Conservation (phyloP, 2,888 invertebrate genomes). For the Drosophila setosimentum region DNA sequence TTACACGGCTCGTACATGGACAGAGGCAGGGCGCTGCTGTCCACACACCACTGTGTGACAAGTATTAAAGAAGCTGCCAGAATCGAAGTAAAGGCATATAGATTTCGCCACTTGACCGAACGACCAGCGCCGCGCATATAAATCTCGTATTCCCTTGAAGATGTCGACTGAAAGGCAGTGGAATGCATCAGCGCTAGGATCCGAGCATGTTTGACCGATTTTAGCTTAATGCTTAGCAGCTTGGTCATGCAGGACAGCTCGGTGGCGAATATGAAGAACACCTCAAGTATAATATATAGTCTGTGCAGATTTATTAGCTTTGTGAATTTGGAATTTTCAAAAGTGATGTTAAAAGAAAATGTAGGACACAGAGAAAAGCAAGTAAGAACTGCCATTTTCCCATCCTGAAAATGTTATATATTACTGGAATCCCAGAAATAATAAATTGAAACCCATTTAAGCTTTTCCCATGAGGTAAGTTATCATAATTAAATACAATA, state of each 20-base stretch:
- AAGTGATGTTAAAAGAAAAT: too few relatives aligned
- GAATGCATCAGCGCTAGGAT: constrained; percentile 51
- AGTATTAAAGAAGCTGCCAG: constrained; percentile 52
- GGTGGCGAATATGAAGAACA: constrained; percentile 73
- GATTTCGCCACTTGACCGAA: constrained; percentile 51
- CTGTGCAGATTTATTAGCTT: too few relatives aligned
- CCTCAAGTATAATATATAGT: constrained; percentile 63
- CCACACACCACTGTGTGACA: constrained; percentile 51
- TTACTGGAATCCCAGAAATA: too few relatives aligned
- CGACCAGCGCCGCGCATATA: constrained; percentile 23
- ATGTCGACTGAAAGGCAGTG: constrained; percentile 32
- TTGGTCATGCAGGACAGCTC: constrained; percentile 68
- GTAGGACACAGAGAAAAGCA: too few relatives aligned
- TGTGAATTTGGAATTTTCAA: too few relatives aligned
- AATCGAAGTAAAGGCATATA: constrained; percentile 50
- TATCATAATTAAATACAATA: too few relatives aligned
- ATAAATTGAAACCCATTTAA: too few relatives aligned
- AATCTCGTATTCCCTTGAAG: constrained; percentile 35
- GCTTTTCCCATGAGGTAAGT: too few relatives aligned
- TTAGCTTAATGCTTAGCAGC: constrained; percentile 47
- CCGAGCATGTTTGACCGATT: constrained; percentile 23
- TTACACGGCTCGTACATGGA: constrained; percentile 68
- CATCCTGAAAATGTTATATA: too few relatives aligned
- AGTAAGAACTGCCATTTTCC: too few relatives aligned
- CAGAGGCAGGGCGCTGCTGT: constrained; percentile 53